A percentile compares a stretch with the other conserved stretches of the same genome.
Evolutionary conservation across 1,140 invertebrate species (phyloP).

Genomic region (Antheraea mylitta): DNA sequence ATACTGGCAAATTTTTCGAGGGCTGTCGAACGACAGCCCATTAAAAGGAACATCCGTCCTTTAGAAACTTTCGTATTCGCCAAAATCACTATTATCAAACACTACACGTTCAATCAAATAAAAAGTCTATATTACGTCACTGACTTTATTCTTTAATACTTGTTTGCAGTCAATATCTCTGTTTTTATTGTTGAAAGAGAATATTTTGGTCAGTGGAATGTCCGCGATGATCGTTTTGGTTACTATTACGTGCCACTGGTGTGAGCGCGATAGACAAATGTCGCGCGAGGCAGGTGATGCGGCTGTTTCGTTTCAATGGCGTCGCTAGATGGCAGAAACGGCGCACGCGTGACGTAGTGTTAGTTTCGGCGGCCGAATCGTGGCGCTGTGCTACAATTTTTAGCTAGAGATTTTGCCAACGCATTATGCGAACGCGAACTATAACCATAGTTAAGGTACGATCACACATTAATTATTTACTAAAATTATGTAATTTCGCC

Average conservation of each 20-base stretch:
- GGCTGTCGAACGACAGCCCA: constrained; percentile 74
- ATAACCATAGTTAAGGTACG: constrained; percentile 45
- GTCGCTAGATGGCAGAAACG: constrained; percentile 57
- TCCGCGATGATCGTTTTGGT: constrained; percentile 64
- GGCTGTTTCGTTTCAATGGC: constrained; percentile 16
- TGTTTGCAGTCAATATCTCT: constrained; percentile 47
- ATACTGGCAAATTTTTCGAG: constrained; percentile 70
- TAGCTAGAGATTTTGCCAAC: constrained; percentile 72
- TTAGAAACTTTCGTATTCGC: constrained; percentile 67
- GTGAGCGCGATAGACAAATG: constrained; percentile 69
- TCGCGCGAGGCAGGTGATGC: constrained; percentile 50
- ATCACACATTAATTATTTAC: constrained; percentile 26
- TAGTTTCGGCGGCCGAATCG: constrained; percentile 67
- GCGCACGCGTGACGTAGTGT: constrained; percentile 52
- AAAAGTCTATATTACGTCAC: constrained; percentile 35
- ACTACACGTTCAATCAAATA: constrained; percentile 39
- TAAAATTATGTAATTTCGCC: too few relatives aligned
- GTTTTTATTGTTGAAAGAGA: constrained; percentile 45
- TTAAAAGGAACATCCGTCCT: constrained; percentile 67
- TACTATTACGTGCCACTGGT: constrained; percentile 74
- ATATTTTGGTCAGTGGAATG: constrained; percentile 59
- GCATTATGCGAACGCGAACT: constrained; percentile 58
- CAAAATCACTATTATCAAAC: constrained; percentile 52
- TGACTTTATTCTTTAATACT: constrained; percentile 36
- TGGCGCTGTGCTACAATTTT: constrained; percentile 69